phyloP scores from a whole-genome alignment of 30 jellyfish, hydroid and myxozoan species.

The Aurelia coerulea region DNA sequence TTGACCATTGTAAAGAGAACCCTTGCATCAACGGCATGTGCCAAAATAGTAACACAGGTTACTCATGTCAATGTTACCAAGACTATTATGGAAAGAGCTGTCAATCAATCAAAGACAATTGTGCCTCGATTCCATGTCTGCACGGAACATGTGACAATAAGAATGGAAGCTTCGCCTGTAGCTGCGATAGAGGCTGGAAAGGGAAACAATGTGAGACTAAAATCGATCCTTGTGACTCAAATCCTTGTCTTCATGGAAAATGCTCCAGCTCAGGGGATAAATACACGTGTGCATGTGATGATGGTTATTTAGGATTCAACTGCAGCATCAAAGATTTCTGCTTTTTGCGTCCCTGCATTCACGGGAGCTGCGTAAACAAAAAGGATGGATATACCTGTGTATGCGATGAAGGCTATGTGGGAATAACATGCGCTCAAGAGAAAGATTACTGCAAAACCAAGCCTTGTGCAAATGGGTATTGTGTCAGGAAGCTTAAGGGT shows the following conservation, averaged over 20 bases:
- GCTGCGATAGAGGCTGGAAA: slow-evolving; percentile 41
- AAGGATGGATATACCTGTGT: slow-evolving; percentile 43
- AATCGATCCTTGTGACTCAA: slow-evolving; percentile 33
- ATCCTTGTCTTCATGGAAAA: slow-evolving; percentile 38
- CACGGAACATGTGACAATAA: slow-evolving; percentile 40
- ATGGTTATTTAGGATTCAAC: slow-evolving; percentile 48
- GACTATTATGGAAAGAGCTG: slow-evolving; percentile 39
- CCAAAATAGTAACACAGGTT: slow-evolving; percentile 30
- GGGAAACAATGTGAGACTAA: slow-evolving; percentile 39
- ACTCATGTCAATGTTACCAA: slow-evolving; percentile 38
- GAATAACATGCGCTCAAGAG: slow-evolving; percentile 29
- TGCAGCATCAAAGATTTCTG: slow-evolving; percentile 46
- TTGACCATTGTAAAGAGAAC: slow-evolving; percentile 31
- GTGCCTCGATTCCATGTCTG: slow-evolving; percentile 49
- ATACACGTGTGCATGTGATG: slow-evolving; percentile 42
- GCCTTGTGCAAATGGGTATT: slow-evolving; percentile 51
- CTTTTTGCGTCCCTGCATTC: slow-evolving; percentile 23
- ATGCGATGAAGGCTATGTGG: slow-evolving; percentile 50
- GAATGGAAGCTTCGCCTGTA: slow-evolving; percentile 23
- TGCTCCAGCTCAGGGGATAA: slow-evolving; percentile 16
- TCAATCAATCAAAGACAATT: slow-evolving; percentile 11
- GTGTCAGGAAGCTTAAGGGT: slow-evolving; percentile 34
- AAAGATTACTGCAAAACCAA: slow-evolving; percentile 28
- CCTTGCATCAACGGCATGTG: slow-evolving; percentile 71
- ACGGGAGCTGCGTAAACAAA: slow-evolving; percentile 44